A percentile compares a stretch with the other conserved stretches of the same genome.
These are phyloP conservation scores for Nannobrachium achirus DNA, from an alignment of 2,113 vertebrate species.

Conservation along the genomic window DNA sequence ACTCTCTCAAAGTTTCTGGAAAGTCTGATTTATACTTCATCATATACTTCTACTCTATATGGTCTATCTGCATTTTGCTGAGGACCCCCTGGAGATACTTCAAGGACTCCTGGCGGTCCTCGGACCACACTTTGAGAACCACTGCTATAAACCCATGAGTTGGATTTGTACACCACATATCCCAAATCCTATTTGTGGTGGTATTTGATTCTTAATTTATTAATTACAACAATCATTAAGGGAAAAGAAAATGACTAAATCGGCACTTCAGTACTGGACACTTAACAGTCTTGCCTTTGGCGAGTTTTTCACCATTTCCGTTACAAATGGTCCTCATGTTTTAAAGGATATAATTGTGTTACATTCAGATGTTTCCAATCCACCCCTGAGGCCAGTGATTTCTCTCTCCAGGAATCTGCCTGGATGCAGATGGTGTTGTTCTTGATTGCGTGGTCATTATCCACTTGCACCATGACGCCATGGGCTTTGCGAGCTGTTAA, in stretches of 20 bases:
- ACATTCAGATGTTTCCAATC: conserved; percentile 17
- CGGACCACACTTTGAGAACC: too few species aligned
- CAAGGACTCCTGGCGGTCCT: too few species aligned
- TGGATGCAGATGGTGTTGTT: not conserved
- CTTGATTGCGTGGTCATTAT: not conserved
- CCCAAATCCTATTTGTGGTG: not conserved
- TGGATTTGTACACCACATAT: not conserved
- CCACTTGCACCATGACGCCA: not conserved
- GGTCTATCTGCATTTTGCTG: too few species aligned
- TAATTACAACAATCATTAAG: not conserved
- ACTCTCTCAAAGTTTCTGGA: too few species aligned
- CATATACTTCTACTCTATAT: too few species aligned
- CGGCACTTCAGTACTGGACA: not conserved
- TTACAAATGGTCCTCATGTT: not conserved
- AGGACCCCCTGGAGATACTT: too few species aligned
- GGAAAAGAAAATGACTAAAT: not conserved
- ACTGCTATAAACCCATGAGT: too few species aligned
- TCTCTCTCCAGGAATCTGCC: not conserved
- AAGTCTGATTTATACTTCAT: too few species aligned
- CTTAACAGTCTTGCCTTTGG: not conserved
- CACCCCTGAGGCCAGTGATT: not conserved
- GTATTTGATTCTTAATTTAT: not conserved
- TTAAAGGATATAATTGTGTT: not conserved
- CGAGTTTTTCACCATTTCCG: not conserved
- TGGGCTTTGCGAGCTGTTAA: not conserved